phyloP scores from a whole-genome alignment of 2,113 vertebrate species.

The Notarius quadriscutis region DNA sequence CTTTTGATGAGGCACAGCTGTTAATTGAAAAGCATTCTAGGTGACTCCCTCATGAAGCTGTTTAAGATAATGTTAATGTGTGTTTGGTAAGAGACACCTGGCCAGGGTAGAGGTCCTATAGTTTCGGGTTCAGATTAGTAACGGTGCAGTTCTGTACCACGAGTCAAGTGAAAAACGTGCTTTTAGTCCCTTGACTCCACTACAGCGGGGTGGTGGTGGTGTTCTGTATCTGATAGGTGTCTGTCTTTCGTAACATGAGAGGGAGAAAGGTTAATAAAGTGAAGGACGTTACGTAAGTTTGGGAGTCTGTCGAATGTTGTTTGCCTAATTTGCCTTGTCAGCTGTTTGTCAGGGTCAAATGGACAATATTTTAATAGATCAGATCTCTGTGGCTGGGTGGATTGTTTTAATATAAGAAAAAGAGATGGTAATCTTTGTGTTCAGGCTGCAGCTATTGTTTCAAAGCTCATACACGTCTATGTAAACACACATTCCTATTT shows the following conservation, averaged over 20 bases:
- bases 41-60: too few species aligned
- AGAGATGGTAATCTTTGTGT: not conserved
- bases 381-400: not conserved
- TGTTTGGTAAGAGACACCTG: not conserved
- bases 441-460: too few species aligned
- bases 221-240: not conserved
- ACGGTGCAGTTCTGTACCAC: not conserved
- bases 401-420: not conserved
- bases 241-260: conserved; percentile 9
- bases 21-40: too few species aligned
- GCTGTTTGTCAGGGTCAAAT: not conserved
- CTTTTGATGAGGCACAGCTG: too few species aligned
- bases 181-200: not conserved
- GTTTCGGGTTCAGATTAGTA: not conserved
- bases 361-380: not conserved
- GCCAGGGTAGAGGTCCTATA: not conserved
- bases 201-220: not conserved
- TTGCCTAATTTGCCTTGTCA: not conserved
- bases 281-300: conserved; percentile 21
- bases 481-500: not conserved
- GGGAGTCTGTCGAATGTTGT: not conserved
- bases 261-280: conserved; percentile 9
- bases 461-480: not conserved
- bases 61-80: not conserved
- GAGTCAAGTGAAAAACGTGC: not conserved